These are phyloP conservation scores for Syngnathus scovelli DNA, from an alignment of 2,113 vertebrate genomes.

Conservation along the genomic window DNA sequence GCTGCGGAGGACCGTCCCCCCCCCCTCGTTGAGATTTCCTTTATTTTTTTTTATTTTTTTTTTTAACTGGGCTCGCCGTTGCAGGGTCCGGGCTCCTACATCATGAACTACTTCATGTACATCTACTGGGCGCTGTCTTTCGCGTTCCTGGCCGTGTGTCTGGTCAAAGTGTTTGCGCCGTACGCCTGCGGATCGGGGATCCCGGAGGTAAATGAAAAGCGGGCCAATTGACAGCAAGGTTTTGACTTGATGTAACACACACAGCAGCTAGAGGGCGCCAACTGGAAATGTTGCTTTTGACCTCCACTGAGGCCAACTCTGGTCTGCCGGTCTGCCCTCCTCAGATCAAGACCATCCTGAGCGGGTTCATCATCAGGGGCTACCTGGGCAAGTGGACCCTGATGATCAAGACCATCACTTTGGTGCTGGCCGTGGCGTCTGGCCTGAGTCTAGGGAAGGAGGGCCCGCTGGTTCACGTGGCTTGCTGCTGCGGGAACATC, in stretches of 20 bases:
- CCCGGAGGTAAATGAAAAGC: conserved; percentile 81
- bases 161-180: conserved; percentile 95
- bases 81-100: conserved; percentile 95
- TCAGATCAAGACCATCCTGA: conserved; percentile 98
- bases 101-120: conserved; percentile 99
- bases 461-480: conserved; percentile 94
- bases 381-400: conserved; percentile 98
- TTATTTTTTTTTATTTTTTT: too few species aligned
- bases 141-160: conserved; percentile 91
- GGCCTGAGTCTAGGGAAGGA: conserved; percentile 98
- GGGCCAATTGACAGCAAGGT: too few species aligned
- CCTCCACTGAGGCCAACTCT: not conserved
- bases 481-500: conserved; percentile 98
- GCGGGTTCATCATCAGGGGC: conserved; percentile 96
- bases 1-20: not conserved
- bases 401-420: conserved; percentile 96
- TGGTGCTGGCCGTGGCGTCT: conserved; percentile 95
- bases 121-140: conserved; percentile 97
- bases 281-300: too few species aligned
- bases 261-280: too few species aligned
- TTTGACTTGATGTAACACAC: too few species aligned
- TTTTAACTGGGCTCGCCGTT: not conserved
- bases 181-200: conserved; percentile 98
- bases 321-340: conserved; percentile 3
- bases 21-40: not conserved